Base-by-base conservation (phyloP, 1,140 invertebrate genomes). In the Onthophagus taurus region DNA sequence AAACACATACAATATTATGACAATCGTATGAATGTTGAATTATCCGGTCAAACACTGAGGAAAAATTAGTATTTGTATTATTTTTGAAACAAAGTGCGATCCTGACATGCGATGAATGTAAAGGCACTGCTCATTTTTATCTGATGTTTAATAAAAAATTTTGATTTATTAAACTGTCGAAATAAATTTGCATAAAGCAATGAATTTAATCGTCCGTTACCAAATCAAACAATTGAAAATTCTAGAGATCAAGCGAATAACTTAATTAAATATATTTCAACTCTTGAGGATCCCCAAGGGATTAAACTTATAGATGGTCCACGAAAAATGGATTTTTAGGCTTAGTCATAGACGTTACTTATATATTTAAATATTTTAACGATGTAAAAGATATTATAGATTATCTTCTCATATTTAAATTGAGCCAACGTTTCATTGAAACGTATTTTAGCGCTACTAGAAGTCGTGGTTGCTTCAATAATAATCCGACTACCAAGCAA, bases 391-490 rank as follows among this genome's bases (percentile, higher is more conserved):
- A n/a, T n/a, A 14, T 16, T 14, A 31, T 50, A 50, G 38, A 13
- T n/a, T n/a, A n/a, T n/a, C n/a, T 50, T 4, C 41, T 50, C 20
- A 53, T 53, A 7, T 65, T 63, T 45, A 67, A 57, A 49, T 33
- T 63, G 12, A 49, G 47, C 12, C 62, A 67, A 49, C 58, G 67
- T 57, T 58, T 61, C 44, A 8, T 68, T 16, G 63, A 68, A 51
- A 47, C 55, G 4, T 64, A 67, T 49, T 67, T 68, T 44, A 37
- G 49, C 23, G 45, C 46, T 12, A 55, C 68, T 13, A 19, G 60
- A 34, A 51, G 36, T 35, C 44, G 55, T 16, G 54, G 59, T 14
- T 55, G 65, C 8, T 59, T 50, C 42, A 67, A 66, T 49, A 62
- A 66, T 48, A 67, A 66, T 49, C 60, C 58, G 4, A 60, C 53